Percentiles rank a stretch among this genome's conserved stretches.
phyloP scores from a whole-genome alignment of 2,797 vertebrate species.

The Podargus strigoides region DNA sequence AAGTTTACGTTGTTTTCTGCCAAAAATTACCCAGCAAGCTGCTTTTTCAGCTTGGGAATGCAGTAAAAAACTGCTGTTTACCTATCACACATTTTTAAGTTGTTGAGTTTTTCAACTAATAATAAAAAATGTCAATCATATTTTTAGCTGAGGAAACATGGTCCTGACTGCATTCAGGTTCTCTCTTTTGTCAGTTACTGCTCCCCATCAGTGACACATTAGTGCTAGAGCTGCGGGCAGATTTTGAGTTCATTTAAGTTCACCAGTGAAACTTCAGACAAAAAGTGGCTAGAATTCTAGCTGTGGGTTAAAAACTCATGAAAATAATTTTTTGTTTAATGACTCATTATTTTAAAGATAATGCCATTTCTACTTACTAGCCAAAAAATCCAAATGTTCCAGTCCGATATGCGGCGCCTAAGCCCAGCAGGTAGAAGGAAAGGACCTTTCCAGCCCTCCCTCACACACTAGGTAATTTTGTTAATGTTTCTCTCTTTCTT shows the following conservation, averaged over 20 bases:
- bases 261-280: not conserved
- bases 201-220: not conserved
- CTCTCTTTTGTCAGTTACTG: conserved; percentile 13
- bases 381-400: not conserved
- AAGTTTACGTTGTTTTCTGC: not conserved
- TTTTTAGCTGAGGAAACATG: conserved; percentile 8
- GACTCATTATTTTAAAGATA: not conserved
- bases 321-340: not conserved
- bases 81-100: conserved; percentile 4
- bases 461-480: not conserved
- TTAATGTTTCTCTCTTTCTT: not conserved
- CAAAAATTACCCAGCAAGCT: not conserved
- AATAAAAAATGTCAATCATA: conserved; percentile 5
- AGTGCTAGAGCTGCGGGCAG: not conserved
- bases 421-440: not conserved
- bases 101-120: not conserved
- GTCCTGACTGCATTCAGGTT: not conserved
- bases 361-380: not conserved
- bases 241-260: conserved; percentile 25
- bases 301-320: not conserved
- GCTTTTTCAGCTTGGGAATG: not conserved
- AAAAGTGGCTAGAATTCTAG: not conserved
- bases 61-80: conserved; percentile 1
- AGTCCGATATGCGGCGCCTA: not conserved
- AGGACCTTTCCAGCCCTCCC: not conserved